Evolutionary conservation across 2,888 invertebrate genomes (phyloP), one percentile per base, ranked within the genome.

Genomic region (Cryptus armator): DNA sequence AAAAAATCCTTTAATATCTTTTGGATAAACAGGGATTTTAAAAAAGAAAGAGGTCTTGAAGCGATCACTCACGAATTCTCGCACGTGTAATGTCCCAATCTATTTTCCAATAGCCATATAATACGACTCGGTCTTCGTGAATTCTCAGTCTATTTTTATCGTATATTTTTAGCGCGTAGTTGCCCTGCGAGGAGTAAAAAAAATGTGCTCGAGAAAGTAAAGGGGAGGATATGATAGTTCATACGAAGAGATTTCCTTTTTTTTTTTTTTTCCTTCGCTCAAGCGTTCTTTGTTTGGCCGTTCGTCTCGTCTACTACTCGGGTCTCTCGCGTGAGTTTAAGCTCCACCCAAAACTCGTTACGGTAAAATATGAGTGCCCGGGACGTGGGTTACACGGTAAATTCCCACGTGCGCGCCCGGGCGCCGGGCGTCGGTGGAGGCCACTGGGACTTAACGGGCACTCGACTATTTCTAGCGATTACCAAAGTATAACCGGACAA

Each of bases 381-480:
- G 59, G 56, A 74, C 72, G 75, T 59, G 43, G 53, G 48, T 75
- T 68, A 70, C 71, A 78, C 82, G 78, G 59, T 76, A 19, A 85
- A 85, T 85, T 85, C 82, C 76, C 85, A 82, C 82, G 85, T 85
- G 85, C 76, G 78, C 74, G 19, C 67, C 53, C 43, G 64, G 51
- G 24, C 51, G 46, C 53, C 53, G 12, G 10, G 24, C 48, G 48
- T 37, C 71, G 56, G 46, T 51, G 48, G 32, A 12, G 29, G 72
- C 64, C 46, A 19, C 71, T 19, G 29, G 59, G 44, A 44, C 24
- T 64, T 14, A 56, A 19, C 29, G 43, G 51, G 71, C 66, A 82
- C 77, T 81, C 84, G 71, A 87, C 88, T 87, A 87, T 87, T 88
- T 85, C 87, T 83, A 86, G 85, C 84, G 86, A 87, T 87, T 87